Evolutionary conservation across 2,888 invertebrate species (phyloP).

Genomic region (Tolmerus cingulatus): DNA sequence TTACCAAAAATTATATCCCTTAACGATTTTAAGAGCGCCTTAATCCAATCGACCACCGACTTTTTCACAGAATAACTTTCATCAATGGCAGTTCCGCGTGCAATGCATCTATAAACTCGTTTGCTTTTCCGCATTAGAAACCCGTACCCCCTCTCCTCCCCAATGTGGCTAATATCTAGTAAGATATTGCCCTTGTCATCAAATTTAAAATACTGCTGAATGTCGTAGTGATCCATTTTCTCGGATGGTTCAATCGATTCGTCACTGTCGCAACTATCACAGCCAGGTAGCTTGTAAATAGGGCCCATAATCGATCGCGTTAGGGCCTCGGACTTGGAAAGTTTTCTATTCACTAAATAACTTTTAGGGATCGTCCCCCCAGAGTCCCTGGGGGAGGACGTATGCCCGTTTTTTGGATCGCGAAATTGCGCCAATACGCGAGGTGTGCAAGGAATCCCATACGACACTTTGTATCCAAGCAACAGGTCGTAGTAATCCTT

Average conservation of each 20-base stretch:
- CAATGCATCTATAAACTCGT: constrained; percentile 45
- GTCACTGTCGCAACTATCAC: constrained; percentile 38
- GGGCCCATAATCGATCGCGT: constrained; percentile 60
- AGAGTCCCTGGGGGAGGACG: not conserved
- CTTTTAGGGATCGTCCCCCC: not conserved
- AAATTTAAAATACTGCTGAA: constrained; percentile 62
- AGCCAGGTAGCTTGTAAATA: constrained; percentile 49
- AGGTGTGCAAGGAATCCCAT: not conserved
- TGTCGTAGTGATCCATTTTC: constrained; percentile 59
- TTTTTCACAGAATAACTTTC: constrained; percentile 52
- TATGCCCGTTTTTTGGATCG: not conserved
- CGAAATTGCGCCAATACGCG: not conserved
- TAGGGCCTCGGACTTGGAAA: constrained; percentile 58
- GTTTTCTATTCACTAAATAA: constrained; percentile 53
- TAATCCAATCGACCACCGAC: constrained; percentile 50
- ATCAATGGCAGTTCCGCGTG: constrained; percentile 52
- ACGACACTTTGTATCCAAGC: constrained; percentile 37
- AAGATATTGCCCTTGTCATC: constrained; percentile 62
- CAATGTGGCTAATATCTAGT: constrained; percentile 59
- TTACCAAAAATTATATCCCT: constrained; percentile 57
- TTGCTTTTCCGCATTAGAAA: constrained; percentile 46
- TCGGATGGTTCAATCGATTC: constrained; percentile 52
- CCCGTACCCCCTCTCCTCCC: constrained; percentile 57
- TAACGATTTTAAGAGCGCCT: constrained; percentile 53
- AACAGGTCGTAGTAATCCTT: constrained; percentile 38